Evolutionary conservation across 2,888 invertebrate species (phyloP).

Genomic region (Dryobota labecula): DNA sequence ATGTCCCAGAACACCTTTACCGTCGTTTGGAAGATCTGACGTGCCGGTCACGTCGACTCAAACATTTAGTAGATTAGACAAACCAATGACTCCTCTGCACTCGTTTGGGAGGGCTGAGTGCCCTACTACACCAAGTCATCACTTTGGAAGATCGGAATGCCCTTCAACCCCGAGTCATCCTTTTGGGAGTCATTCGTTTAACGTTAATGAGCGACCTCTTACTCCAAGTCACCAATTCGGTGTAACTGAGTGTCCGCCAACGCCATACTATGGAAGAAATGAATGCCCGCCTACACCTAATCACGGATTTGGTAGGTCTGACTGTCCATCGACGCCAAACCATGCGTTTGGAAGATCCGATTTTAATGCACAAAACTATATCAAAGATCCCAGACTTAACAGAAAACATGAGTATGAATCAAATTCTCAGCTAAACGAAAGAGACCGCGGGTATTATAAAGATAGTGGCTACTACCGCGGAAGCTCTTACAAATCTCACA

Average conservation of each 20-base stretch:
- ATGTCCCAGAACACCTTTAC: conserved; percentile 65
- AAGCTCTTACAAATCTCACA: conserved; percentile 67
- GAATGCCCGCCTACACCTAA: conserved; percentile 61
- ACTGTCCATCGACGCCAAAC: conserved; percentile 51
- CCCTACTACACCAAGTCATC: conserved; percentile 75
- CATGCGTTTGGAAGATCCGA: conserved; percentile 63
- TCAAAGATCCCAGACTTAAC: conserved; percentile 80
- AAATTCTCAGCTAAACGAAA: conserved; percentile 71
- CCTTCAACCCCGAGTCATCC: conserved; percentile 66
- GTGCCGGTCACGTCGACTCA: conserved; percentile 68
- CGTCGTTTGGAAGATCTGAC: conserved; percentile 71
- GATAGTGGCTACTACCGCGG: conserved; percentile 68
- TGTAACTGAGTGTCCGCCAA: conserved; percentile 63
- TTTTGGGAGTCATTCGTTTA: conserved; percentile 69
- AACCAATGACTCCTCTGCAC: conserved; percentile 64
- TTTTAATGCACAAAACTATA: conserved; percentile 61
- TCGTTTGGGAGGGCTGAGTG: conserved; percentile 73
- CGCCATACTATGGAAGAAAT: conserved; percentile 69
- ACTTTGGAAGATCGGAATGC: conserved; percentile 70
- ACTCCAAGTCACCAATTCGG: conserved; percentile 73
- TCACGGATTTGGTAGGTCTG: conserved; percentile 66
- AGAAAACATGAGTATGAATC: conserved; percentile 76
- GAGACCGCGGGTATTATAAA: conserved; percentile 71
- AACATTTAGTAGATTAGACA: conserved; percentile 64
- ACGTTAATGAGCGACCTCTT: conserved; percentile 64